Base-by-base conservation (phyloP, 2,797 vertebrate species). In the Gymnoscopelus microlampas region DNA sequence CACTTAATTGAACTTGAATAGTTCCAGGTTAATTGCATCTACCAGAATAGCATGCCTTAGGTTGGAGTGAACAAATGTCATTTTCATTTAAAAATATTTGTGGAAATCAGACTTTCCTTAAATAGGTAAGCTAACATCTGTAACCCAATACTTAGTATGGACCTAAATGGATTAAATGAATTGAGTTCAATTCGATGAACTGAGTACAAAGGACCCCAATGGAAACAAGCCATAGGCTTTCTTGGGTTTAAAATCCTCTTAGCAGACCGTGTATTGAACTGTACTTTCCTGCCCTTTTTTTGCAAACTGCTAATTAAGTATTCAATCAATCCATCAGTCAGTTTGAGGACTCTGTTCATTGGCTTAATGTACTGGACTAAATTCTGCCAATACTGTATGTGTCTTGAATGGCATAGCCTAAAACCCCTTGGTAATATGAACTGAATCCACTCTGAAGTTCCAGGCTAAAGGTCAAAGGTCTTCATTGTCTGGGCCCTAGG, bases 401-500 rank as follows among this genome's bases (percentile, higher is more conserved):
- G 39, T 8, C 59, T n/a, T 55, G 61, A 32, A 11, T 11, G 15
- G 19, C 48, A 2, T 9, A 24, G 3, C 66, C 81, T 55, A 14
- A 23, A 14, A 23, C 51, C 55, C 65, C 10, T 56, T 59, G 14
- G 13, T 44, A 3, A 77, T 63, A 80, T 68, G 63, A 80, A 74
- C 74, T 57, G 73, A 79, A 69, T 66, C 65, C 13, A 12, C 35
- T 10, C 48, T 11, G 7, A 56, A 69, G 55, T 2, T 68, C 35
- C 3, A 0, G 81, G 80, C 76, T 61, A 3, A 0, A 0, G 51
- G 74, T 81, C 75, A 83, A 61, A 44, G 39, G 39, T 44, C 39
- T 44, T 10, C 39, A 44, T 44, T 65, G 48, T 73, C 15, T 66
- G 58, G 61, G 3, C 61, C 48, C 6, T 9, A 23, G 24, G 55